These are phyloP conservation scores for Bolinopsis microptera DNA, from an alignment of 37 sponge, comb jelly and placozoan species.

Conservation along the genomic window DNA sequence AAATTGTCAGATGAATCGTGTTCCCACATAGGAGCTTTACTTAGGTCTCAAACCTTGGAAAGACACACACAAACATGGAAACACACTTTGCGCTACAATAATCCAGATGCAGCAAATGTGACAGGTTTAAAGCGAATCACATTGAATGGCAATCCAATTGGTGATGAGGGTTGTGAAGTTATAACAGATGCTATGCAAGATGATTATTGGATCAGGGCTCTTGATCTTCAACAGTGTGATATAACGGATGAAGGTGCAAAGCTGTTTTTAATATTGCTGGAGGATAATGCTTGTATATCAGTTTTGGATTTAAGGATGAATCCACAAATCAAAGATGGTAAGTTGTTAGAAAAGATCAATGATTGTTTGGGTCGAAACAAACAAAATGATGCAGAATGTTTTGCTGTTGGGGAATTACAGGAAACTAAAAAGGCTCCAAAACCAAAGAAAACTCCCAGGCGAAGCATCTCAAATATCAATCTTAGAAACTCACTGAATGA, in stretches of 20 bases:
- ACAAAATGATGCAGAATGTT: constrained; percentile 11
- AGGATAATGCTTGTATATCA: constrained; percentile 19
- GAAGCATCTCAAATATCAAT: constrained; percentile 57
- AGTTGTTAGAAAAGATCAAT: not conserved
- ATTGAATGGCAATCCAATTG: constrained; percentile 38
- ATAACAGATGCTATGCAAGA: constrained; percentile 28
- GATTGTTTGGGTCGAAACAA: not conserved
- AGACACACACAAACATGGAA: constrained; percentile 63
- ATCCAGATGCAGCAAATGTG: constrained; percentile 7
- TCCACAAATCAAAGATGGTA: not conserved
- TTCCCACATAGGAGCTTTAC: not conserved
- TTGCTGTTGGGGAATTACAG: not conserved
- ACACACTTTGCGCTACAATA: constrained; percentile 59
- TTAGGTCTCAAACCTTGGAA: constrained; percentile 20
- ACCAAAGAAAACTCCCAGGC: not conserved
- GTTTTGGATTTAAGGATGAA: constrained; percentile 40
- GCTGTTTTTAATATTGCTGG: constrained; percentile 43
- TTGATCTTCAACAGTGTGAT: constrained; percentile 63
- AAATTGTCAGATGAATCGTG: not conserved
- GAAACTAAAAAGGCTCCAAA: not conserved
- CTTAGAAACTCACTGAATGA: constrained; percentile 59
- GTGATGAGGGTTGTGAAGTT: constrained; percentile 60
- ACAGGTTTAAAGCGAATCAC: constrained; percentile 8
- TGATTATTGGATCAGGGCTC: constrained; percentile 58
- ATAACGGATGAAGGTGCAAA: constrained; percentile 65